These are phyloP conservation scores for Crax fasciolata DNA, from an alignment of 2,797 vertebrate species.

Conservation along the genomic window DNA sequence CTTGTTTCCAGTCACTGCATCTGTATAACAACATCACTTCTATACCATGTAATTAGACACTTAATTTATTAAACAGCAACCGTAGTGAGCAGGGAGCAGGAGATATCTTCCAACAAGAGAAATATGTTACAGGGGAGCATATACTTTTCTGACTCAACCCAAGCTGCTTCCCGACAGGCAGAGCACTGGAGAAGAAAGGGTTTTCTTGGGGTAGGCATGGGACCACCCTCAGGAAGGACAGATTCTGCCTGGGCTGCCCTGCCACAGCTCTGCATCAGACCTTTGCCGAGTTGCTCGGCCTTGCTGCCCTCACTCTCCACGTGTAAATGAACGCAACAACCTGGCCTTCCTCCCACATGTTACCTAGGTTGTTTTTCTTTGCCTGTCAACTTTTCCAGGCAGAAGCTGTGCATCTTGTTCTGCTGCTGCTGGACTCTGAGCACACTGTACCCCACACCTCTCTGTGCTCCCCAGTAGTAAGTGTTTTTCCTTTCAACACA, in stretches of 20 bases:
- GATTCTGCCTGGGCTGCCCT: background rate
- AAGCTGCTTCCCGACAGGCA: background rate
- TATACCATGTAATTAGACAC: slow-evolving; percentile 69
- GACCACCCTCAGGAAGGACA: background rate
- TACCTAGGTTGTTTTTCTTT: background rate
- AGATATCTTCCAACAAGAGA: slow-evolving; percentile 46
- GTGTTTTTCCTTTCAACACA: background rate
- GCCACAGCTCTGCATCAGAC: background rate
- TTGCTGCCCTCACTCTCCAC: background rate
- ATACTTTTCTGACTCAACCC: background rate
- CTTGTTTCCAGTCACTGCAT: slow-evolving; percentile 70
- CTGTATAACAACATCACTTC: slow-evolving; percentile 68
- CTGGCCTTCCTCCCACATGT: background rate
- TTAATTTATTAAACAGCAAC: slow-evolving; percentile 69
- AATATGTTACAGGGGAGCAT: background rate
- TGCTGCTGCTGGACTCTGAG: background rate
- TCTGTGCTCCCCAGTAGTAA: background rate
- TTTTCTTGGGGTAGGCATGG: background rate
- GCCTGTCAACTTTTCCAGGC: background rate
- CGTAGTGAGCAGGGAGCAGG: slow-evolving; percentile 39
- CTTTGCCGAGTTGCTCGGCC: background rate
- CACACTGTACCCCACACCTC: background rate
- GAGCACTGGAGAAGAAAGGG: background rate
- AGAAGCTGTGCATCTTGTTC: background rate
- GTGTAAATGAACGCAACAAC: background rate